Base-by-base conservation (phyloP, 2,797 vertebrate species). In the Vireo griseus region DNA sequence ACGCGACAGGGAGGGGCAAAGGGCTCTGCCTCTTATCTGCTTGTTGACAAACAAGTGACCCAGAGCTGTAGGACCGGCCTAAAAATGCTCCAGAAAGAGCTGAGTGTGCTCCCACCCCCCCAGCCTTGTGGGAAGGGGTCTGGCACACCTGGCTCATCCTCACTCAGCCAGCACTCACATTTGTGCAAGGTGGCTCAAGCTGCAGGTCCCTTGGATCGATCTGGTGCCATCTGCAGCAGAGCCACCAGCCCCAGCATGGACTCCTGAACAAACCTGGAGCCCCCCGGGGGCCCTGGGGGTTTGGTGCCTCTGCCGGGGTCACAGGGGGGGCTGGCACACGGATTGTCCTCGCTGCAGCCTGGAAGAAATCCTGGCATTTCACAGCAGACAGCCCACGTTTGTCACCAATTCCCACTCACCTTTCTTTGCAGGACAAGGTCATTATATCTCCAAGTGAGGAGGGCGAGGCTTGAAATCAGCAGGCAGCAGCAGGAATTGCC, bases 391-490 rank as follows among this genome's bases (percentile, higher is more conserved):
- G 29, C 16, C 15, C 28, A 2, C 0, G 0, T 54, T 44, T 10
- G 18, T 42, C 47, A 65, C 44, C 1, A 1, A 12, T 35, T 79
- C 29, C 39, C 3, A 0, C 13, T 44, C 63, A 11, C 47, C 25
- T 33, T 79, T 68, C 45, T 68, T 87, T 52, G 16, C 96, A 97
- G 96, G 93, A 96, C 90, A 92, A 75, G 42, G 72, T 95, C 63
- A 88, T 66, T 21, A 61, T 97, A 28, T 16, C 90, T 7, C 31
- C 89, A 8, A 47, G 28, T 4, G 72, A 74, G 4, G 8, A 9
- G 25, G 37, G 59, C 10, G 66, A 79, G 10, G 11, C 48, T 16
- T 90, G 88, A 86, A 45, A n/a, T 6, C 4, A 26, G 1, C 13
- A 55, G 54, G 21, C 59, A 42, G 51, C 39, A 50, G 48, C 47